Conservation (phyloP, 2,113 vertebrate species). For the Alexandromys fortis region DNA sequence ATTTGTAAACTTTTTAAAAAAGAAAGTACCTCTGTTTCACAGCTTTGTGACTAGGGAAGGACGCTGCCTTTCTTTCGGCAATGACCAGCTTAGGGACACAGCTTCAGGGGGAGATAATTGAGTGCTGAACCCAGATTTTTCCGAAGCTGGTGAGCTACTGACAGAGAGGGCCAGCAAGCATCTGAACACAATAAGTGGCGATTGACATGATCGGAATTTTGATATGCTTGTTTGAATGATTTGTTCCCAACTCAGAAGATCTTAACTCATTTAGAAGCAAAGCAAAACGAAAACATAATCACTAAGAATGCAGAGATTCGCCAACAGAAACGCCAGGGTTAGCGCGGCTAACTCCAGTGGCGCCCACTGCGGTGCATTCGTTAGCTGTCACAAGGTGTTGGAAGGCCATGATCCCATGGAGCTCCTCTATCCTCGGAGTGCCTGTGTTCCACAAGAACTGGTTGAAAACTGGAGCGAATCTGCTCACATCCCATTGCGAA, state of each 20-base stretch:
- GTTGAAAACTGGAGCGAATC: slow-evolving; percentile 37
- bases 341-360: background rate
- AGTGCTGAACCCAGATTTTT: background rate
- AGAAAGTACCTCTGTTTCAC: background rate
- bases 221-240: background rate
- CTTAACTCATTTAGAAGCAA: background rate
- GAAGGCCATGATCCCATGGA: background rate
- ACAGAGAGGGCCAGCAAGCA: background rate
- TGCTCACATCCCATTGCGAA: background rate
- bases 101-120: background rate
- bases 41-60: background rate
- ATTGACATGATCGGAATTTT: background rate
- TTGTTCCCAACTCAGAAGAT: slow-evolving; percentile 15
- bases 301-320: background rate
- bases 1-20: background rate
- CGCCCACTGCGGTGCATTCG: background rate
- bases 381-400: slow-evolving; percentile 26
- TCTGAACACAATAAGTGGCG: background rate
- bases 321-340: background rate
- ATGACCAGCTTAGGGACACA: background rate
- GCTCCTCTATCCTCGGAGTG: background rate
- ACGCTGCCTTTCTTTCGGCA: background rate
- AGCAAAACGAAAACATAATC: background rate
- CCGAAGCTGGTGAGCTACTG: background rate
- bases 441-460: background rate